These are phyloP conservation scores for Acanthiza pusilla DNA, from an alignment of 2,797 vertebrate species.

Conservation along the genomic window DNA sequence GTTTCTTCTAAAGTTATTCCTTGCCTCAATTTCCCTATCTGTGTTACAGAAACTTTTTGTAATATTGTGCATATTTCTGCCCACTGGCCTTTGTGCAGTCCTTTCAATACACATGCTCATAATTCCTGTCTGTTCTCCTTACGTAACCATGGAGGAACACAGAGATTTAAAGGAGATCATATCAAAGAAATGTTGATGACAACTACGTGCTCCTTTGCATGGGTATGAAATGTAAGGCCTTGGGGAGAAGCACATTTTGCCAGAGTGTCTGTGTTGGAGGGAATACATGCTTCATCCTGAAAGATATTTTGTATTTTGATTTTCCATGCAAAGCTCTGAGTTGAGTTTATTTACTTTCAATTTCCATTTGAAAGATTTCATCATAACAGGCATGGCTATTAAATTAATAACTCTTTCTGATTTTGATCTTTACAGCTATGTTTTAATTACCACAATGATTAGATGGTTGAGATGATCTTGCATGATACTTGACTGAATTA, in stretches of 20 bases:
- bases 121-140: neutral
- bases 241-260: slow-evolving; percentile 1
- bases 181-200: slow-evolving; percentile 35
- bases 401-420: slow-evolving; percentile 39
- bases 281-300: neutral
- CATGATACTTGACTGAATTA: slow-evolving; percentile 28
- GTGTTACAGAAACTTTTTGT: neutral
- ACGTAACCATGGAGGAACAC: neutral
- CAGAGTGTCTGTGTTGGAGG: neutral
- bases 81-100: neutral
- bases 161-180: neutral
- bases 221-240: slow-evolving; percentile 11
- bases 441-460: slow-evolving; percentile 25
- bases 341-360: slow-evolving; percentile 22
- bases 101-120: neutral
- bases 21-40: neutral
- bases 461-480: neutral
- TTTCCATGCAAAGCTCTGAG: slow-evolving; percentile 21
- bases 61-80: neutral
- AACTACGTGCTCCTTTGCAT: neutral
- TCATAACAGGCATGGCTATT: neutral
- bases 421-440: slow-evolving; percentile 40
- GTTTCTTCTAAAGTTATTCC: neutral
- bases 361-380: slow-evolving; percentile 51
- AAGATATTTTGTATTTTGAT: slow-evolving; percentile 7